A percentile compares a stretch with the other conserved stretches of the same genome.
These are phyloP conservation scores for Sialis fuliginosa DNA, from an alignment of 2,888 invertebrate species.

Conservation along the genomic window DNA sequence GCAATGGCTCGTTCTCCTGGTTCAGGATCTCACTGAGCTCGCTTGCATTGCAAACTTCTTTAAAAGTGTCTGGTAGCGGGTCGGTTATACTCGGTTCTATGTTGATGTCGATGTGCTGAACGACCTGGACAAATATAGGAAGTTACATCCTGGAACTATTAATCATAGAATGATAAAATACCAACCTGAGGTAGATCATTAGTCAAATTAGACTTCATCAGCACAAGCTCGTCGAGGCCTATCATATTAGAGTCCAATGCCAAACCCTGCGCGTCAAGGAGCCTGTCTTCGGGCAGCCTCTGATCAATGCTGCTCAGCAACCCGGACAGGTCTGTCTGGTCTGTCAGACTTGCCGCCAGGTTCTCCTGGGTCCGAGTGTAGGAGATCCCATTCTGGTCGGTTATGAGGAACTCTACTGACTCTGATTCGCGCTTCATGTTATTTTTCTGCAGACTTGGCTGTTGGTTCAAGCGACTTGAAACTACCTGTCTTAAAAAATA, in stretches of 20 bases:
- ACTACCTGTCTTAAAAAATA: constrained; percentile 16
- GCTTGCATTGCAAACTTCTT: background rate
- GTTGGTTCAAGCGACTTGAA: constrained; percentile 12
- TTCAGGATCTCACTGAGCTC: background rate
- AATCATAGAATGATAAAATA: no score
- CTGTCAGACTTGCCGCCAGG: background rate
- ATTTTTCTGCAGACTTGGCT: background rate
- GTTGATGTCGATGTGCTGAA: constrained; percentile 2
- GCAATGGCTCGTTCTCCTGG: background rate
- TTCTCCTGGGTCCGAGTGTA: constrained; percentile 1
- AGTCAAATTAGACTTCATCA: background rate
- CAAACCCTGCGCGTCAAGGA: constrained; percentile 1
- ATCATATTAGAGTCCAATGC: constrained; percentile 3
- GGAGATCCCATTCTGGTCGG: constrained; percentile 20
- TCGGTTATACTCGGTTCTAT: background rate
- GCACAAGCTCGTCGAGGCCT: constrained; percentile 1
- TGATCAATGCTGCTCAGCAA: constrained; percentile 1
- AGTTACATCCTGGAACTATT: no score
- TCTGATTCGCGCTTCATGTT: constrained; percentile 2
- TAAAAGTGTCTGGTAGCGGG: background rate
- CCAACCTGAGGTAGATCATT: no score
- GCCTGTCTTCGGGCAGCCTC: background rate
- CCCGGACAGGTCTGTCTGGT: background rate
- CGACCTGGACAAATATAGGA: background rate
- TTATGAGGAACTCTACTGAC: constrained; percentile 23